Base-by-base conservation (phyloP, 2,113 vertebrate genomes). In the Epinephelus fuscoguttatus region DNA sequence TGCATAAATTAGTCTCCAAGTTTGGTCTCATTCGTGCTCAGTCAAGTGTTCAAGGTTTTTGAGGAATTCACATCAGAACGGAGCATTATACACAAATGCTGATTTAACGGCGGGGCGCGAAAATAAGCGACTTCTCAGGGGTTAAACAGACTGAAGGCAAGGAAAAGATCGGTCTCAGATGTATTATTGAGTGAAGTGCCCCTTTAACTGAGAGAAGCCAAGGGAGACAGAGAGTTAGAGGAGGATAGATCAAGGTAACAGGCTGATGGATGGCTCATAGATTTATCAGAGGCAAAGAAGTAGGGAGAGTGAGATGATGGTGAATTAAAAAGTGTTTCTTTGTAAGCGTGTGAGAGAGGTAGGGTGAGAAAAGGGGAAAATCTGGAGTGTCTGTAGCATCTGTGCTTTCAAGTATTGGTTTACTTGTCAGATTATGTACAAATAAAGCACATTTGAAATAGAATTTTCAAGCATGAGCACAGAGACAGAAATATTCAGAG, bases 111-210 rank as follows among this genome's bases (percentile, higher is more conserved):
- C 1, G 2, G 52, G 73, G 53, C 14, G 11, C 12, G 17, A 50
- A 55, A 17, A 68, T 21, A 25, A 5, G 27, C 12, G 0, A 45
- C 73, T 78, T 80, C 62, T 75, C 1, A 0, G 13, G 68, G 72
- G 77, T 78, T 74, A 80, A 84, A 74, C 2, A 63, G 64, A 70
- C 74, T 61, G 13, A 88, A 75, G 55, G 78, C 63, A 30, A 57
- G 2, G 19, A 33, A 50, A 76, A 75, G 42, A 72, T 23, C 3
- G 30, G 64, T 57, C 72, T 81, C 55, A 81, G 59, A 82, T 91
- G 69, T 87, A 85, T 89, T 82, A 91, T 72, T 89, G 79, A 83
- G 71, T 42, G n/a, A 89, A 84, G 71, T 49, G 47, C 10, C 66
- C 76, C 79, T 90, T 84, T 78, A 89, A 87, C 19, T 71, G 53